phyloP scores from a whole-genome alignment of 2,113 vertebrate genomes.

The Brachirus orientalis region DNA sequence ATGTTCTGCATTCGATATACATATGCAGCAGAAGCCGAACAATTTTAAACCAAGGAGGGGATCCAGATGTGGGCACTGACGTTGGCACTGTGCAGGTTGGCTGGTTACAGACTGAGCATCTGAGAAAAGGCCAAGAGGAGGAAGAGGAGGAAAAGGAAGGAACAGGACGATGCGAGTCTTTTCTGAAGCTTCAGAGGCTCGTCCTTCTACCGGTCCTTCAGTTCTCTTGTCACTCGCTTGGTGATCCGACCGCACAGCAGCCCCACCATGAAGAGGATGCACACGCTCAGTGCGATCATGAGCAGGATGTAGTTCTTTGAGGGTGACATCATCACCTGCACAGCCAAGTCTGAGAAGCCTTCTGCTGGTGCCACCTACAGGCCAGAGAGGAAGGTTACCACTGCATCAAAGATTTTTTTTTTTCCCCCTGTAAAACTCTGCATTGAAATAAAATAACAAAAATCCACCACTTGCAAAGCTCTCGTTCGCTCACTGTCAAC shows the following conservation, averaged over 20 bases:
- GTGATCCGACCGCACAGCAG: slow-evolving; percentile 97
- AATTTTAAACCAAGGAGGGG: slow-evolving; percentile 8
- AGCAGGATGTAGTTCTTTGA: slow-evolving; percentile 95
- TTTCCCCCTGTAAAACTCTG: too few species aligned
- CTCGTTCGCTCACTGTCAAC: too few species aligned
- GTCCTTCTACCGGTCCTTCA: slow-evolving; percentile 98
- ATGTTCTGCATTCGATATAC: slow-evolving; percentile 19
- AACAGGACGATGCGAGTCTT: slow-evolving; percentile 6
- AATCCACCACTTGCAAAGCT: too few species aligned
- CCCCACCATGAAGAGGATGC: slow-evolving; percentile 93
- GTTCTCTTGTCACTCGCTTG: slow-evolving; percentile 93
- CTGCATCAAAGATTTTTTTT: too few species aligned
- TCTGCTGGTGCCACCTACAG: slow-evolving; percentile 95
- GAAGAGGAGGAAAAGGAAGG: not conserved
- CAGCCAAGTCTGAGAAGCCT: slow-evolving; percentile 94
- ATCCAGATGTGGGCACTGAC: slow-evolving; percentile 25
- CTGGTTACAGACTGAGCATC: slow-evolving; percentile 39
- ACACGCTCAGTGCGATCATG: slow-evolving; percentile 90
- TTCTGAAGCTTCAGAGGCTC: slow-evolving; percentile 59
- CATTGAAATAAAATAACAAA: too few species aligned
- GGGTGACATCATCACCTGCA: slow-evolving; percentile 94
- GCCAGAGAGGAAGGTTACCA: not conserved
- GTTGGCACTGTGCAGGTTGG: slow-evolving; percentile 61
- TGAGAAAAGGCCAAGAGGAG: slow-evolving; percentile 21
- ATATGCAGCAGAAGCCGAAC: slow-evolving; percentile 13